Conservation (phyloP, 2,888 invertebrate species). For the Melanargia galathea region DNA sequence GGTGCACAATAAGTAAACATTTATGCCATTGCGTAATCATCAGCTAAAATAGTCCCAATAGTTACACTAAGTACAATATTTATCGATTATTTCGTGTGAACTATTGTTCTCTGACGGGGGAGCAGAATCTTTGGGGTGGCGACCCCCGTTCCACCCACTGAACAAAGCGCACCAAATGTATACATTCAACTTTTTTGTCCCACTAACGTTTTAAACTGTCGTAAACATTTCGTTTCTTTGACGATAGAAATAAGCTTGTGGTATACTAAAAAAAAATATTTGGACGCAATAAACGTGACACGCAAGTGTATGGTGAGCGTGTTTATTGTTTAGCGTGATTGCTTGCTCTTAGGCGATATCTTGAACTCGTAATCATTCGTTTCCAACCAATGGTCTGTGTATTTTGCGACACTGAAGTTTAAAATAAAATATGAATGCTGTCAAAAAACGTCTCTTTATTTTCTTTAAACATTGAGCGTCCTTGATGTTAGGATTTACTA, state of each 20-base stretch:
- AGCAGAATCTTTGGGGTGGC: conserved; percentile 73
- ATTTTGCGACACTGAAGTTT: too few species aligned
- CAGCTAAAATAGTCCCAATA: conserved; percentile 20
- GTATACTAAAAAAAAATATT: conserved; percentile 34
- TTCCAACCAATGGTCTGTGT: not conserved
- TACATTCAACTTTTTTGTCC: conserved; percentile 40
- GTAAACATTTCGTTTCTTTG: conserved; percentile 42
- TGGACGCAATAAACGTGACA: conserved; percentile 21
- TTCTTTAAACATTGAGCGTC: too few species aligned
- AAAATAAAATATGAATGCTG: too few species aligned
- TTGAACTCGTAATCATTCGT: conserved; percentile 5
- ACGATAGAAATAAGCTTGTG: conserved; percentile 34
- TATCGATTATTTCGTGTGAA: conserved; percentile 77
- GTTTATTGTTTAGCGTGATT: conserved; percentile 23
- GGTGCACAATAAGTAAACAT: too few species aligned
- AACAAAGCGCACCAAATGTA: conserved; percentile 34
- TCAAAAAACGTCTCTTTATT: too few species aligned
- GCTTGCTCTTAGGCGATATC: conserved; percentile 7
- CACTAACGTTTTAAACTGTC: conserved; percentile 43
- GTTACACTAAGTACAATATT: conserved; percentile 27
- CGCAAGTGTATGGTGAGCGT: conserved; percentile 8
- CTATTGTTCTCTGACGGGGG: conserved; percentile 72
- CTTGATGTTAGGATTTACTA: too few species aligned
- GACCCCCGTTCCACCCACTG: conserved; percentile 40
- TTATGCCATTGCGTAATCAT: conserved; percentile 17